phyloP scores from a whole-genome alignment of 2,888 invertebrate genomes.

The Zootermopsis nevadensis region DNA sequence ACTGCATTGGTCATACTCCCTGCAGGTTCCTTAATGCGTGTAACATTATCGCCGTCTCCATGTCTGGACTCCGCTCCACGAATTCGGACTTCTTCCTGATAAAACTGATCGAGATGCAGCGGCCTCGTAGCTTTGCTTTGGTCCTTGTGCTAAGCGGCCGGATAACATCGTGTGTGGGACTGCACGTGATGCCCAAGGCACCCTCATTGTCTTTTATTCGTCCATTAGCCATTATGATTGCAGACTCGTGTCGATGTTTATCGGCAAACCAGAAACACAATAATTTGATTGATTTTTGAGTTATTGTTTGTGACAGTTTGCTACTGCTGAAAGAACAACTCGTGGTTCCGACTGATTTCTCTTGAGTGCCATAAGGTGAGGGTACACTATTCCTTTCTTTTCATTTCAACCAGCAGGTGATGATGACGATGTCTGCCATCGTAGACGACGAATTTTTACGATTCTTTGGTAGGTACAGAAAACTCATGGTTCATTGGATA shows the following conservation, averaged over 20 bases:
- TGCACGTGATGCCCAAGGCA: neutral
- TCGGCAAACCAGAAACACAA: neutral
- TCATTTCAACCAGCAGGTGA: too few relatives aligned
- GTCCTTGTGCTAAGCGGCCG: constrained; percentile 47
- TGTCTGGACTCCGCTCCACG: neutral
- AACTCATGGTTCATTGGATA: too few relatives aligned
- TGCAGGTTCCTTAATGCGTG: too few relatives aligned
- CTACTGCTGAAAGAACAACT: neutral
- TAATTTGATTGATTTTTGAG: constrained; percentile 3
- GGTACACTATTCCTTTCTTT: too few relatives aligned
- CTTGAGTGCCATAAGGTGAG: too few relatives aligned
- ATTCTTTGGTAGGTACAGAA: too few relatives aligned
- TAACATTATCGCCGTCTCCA: too few relatives aligned
- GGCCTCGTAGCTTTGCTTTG: too few relatives aligned
- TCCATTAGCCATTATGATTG: constrained; percentile 11
- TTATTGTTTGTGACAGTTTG: constrained; percentile 13
- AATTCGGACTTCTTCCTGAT: neutral
- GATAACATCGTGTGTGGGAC: constrained; percentile 47
- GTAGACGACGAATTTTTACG: too few relatives aligned
- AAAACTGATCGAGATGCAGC: too few relatives aligned
- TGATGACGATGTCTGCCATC: too few relatives aligned
- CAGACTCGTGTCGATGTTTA: neutral
- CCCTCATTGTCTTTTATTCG: constrained; percentile 4
- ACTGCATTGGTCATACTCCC: too few relatives aligned
- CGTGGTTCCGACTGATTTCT: neutral